phyloP scores from a whole-genome alignment of 2,797 vertebrate genomes.

The Melanotaenia trifasciata region DNA sequence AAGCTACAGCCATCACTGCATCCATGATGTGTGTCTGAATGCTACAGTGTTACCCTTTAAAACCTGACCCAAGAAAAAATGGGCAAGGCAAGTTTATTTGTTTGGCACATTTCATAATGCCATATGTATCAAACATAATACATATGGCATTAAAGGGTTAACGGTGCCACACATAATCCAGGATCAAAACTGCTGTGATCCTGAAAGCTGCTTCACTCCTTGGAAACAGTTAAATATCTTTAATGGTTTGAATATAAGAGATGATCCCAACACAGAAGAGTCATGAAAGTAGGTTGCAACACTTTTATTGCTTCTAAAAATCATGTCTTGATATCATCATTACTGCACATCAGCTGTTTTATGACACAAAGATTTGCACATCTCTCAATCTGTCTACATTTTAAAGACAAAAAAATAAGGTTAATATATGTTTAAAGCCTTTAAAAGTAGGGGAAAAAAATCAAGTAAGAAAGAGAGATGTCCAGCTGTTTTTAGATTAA shows the following conservation, averaged over 20 bases:
- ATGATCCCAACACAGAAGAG: background rate
- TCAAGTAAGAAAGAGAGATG: background rate
- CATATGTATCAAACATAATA: too few species aligned
- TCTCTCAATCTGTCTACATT: background rate
- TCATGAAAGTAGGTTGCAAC: background rate
- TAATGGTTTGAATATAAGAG: background rate
- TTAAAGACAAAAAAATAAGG: background rate
- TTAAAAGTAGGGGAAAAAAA: too few species aligned
- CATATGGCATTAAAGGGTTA: too few species aligned
- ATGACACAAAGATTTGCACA: background rate
- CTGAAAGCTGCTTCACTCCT: background rate
- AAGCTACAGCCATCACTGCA: background rate
- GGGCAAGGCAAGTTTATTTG: too few species aligned
- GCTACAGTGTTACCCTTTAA: background rate
- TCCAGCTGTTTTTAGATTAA: background rate
- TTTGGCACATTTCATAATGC: too few species aligned
- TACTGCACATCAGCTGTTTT: background rate
- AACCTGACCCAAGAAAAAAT: too few species aligned
- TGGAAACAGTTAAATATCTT: background rate
- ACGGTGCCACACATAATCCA: background rate
- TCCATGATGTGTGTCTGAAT: background rate
- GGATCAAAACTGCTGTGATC: conserved; percentile 3
- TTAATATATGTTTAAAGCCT: too few species aligned
- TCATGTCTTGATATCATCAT: background rate
- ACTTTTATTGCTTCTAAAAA: background rate